A percentile compares a stretch with the other conserved stretches of the same genome.
phyloP scores from a whole-genome alignment of 2,888 invertebrate genomes.

The Mythimna lalbum region DNA sequence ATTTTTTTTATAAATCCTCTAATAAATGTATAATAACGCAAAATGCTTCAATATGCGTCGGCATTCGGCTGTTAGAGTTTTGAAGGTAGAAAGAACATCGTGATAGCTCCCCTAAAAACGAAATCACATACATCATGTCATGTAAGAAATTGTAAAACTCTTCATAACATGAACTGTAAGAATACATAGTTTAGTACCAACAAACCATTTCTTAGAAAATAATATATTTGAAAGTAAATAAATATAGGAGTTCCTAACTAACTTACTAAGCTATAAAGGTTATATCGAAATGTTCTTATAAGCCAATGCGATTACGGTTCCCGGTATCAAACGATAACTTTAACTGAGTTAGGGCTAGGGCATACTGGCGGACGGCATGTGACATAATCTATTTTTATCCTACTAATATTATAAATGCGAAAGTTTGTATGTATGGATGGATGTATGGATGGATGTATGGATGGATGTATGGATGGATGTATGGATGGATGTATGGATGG shows the following conservation, averaged over 20 bases:
- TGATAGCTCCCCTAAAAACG: not conserved
- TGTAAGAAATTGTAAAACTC: not conserved
- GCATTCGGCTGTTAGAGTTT: no score
- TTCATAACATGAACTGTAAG: not conserved
- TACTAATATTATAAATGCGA: no score
- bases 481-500: no score
- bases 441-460: no score
- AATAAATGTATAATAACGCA: no score
- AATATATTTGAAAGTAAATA: not conserved
- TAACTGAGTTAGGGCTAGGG: conserved; percentile 8
- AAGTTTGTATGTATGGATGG: no score
- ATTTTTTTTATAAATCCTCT: no score
- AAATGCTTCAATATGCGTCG: no score
- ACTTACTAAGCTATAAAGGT: conserved; percentile 16
- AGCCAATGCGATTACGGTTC: conserved; percentile 12
- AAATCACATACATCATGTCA: not conserved
- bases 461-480: no score
- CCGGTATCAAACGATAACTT: conserved; percentile 20
- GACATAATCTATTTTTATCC: no score
- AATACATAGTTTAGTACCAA: not conserved
- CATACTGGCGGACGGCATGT: not conserved
- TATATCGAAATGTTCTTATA: conserved; percentile 30
- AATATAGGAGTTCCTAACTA: not conserved
- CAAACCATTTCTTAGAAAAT: not conserved
- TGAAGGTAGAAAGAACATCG: no score